Conservation (phyloP, 2,888 invertebrate genomes). For the Cephus pygmeus region DNA sequence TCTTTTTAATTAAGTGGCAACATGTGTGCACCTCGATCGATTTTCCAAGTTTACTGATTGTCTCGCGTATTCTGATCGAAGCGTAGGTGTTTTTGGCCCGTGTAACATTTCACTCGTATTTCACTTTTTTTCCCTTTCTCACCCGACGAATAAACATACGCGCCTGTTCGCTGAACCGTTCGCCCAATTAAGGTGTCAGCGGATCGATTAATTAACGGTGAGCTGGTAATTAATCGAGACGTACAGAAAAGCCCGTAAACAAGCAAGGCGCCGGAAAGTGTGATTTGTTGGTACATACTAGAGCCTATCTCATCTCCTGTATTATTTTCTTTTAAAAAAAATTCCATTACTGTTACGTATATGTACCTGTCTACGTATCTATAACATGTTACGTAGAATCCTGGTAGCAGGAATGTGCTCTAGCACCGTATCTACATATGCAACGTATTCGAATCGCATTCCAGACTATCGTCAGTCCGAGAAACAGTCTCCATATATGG, state of each 20-base stretch:
- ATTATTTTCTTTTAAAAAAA: background rate
- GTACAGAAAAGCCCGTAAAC: background rate
- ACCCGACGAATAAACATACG: background rate
- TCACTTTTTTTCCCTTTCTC: background rate
- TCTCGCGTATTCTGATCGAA: background rate
- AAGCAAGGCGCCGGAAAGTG: background rate
- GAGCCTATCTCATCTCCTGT: background rate
- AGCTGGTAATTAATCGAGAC: background rate
- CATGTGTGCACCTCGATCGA: background rate
- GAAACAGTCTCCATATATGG: background rate
- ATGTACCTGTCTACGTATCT: background rate
- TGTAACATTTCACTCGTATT: background rate
- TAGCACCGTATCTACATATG: background rate
- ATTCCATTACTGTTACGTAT: background rate
- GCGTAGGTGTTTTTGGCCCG: background rate
- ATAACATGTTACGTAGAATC: background rate
- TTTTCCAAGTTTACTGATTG: background rate
- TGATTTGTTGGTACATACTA: background rate
- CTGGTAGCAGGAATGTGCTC: background rate
- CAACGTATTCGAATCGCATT: background rate
- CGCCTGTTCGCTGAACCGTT: background rate
- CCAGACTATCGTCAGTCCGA: background rate
- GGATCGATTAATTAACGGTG: constrained; percentile 9
- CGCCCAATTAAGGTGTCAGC: constrained; percentile 20
- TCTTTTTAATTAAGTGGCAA: background rate